Conservation (phyloP, 2,888 invertebrate species). For the Phyllotreta striolata region DNA sequence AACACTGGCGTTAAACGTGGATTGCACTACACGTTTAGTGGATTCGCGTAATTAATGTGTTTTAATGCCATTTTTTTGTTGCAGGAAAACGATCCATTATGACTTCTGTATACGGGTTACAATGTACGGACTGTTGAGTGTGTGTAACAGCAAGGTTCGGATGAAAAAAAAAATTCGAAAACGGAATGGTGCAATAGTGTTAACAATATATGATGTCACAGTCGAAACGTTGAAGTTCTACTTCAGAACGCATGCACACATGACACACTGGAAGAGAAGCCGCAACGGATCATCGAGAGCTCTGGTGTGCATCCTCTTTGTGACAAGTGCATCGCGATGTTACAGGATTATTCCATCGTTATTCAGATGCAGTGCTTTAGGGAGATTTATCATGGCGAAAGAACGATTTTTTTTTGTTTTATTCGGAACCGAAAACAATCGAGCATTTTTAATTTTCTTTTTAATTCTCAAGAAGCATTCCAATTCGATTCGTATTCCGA, state of each 20-base stretch:
- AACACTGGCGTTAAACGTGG: too few relatives aligned
- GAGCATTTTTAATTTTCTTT: too few relatives aligned
- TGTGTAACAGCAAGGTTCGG: constrained; percentile 21
- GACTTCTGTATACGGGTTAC: constrained; percentile 32
- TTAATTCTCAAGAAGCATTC: too few relatives aligned
- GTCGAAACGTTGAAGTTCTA: constrained; percentile 3
- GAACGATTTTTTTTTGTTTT: too few relatives aligned
- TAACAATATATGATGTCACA: constrained; percentile 32
- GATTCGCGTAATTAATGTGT: not conserved
- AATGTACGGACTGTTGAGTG: constrained; percentile 30
- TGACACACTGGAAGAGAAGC: constrained; percentile 1
- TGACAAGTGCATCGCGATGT: not conserved
- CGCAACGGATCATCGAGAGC: constrained; percentile 8
- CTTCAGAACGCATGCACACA: constrained; percentile 20
- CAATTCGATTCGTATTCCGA: too few relatives aligned
- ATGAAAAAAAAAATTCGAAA: constrained; percentile 2
- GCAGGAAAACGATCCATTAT: constrained; percentile 29
- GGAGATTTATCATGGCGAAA: too few relatives aligned
- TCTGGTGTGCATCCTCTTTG: constrained; percentile 4
- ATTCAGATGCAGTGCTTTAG: too few relatives aligned
- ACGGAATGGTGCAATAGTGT: constrained; percentile 35
- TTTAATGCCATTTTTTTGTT: constrained; percentile 20
- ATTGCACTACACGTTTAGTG: not conserved
- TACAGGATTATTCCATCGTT: constrained; percentile 7
- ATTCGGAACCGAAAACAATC: too few relatives aligned